Evolutionary conservation across 2,888 invertebrate genomes (phyloP), one percentile per base, ranked within the genome.

Genomic region (Venusia cambrica): DNA sequence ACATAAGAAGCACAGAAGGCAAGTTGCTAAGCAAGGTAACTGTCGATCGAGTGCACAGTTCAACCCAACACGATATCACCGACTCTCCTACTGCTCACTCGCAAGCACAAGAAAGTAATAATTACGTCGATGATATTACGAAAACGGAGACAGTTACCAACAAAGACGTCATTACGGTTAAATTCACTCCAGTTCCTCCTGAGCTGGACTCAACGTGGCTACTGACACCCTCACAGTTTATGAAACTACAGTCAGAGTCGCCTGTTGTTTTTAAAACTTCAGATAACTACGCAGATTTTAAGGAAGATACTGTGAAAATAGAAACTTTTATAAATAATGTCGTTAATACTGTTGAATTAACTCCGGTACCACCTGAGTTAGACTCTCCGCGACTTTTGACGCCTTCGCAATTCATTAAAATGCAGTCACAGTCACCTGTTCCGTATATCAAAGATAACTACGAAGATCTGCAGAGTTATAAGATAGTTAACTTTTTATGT

Each of bases 11-110:
- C 49, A 60, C 68, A 45, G 83, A 87, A 20, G 88, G 88, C 44
- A 88, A 88, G 55, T 61, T 88, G 51, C 72, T 88, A 17, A 87
- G 88, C 56, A 88, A 77, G 59, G 87, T 88, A 25, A 87, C 87
- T 29, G 81, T 88, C 26, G 87, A 88, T 53, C 71, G 75, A 40
- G 66, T 87, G 36, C 78, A 84, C 45, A 76, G 74, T 51, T 78
- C 87, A 6, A 74, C 73, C 30, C 75, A 76, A 28, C 78, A 72
- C 54, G 81, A 87, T 46, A 66, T 85, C 39, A 77, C 74, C 5
- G 84, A 85, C 55, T 73, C 78, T 12, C 88, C 87, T 2, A 65
- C 52, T 26, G 37, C 58, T 16, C 62, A 66, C 32, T n/a, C n/a
- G n/a, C 38, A 31, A 24, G 36, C 54, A 12, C 46, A 68, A 33